A percentile compares a stretch with the other conserved stretches of the same genome.
These are phyloP conservation scores for Talpa occidentalis DNA, from an alignment of 2,113 vertebrate species.

Conservation along the genomic window DNA sequence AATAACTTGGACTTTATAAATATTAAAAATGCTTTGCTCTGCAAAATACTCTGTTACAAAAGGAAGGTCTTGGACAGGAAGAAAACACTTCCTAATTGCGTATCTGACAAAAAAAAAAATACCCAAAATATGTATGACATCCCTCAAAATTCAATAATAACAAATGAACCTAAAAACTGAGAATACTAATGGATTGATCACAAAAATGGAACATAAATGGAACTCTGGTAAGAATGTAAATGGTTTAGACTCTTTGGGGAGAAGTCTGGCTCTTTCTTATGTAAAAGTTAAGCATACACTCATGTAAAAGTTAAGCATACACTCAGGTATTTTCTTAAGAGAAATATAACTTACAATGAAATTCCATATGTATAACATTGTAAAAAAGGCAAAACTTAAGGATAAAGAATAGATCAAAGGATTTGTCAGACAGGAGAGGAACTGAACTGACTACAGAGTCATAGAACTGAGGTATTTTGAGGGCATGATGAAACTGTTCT, in stretches of 20 bases:
- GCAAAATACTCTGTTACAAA: neutral
- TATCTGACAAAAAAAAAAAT: conserved; percentile 27
- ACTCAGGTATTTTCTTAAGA: neutral
- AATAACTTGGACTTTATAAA: conserved; percentile 10
- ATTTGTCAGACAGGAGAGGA: neutral
- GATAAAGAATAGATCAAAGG: neutral
- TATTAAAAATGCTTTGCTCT: neutral
- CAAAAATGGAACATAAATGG: neutral
- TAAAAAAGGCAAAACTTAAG: conserved; percentile 18
- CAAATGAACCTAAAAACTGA: conserved; percentile 1
- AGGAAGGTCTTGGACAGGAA: neutral
- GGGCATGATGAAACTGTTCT: neutral
- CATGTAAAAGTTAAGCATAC: conserved; percentile 16
- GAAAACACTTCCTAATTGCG: neutral
- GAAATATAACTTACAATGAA: neutral
- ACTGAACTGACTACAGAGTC: neutral
- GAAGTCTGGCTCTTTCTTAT: neutral
- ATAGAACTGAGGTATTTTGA: neutral
- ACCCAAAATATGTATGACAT: neutral
- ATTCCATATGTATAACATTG: neutral
- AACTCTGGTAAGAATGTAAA: neutral
- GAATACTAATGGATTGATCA: neutral
- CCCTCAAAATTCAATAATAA: conserved; percentile 3
- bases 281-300: conserved; percentile 26
- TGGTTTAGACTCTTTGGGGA: neutral